phyloP scores from a whole-genome alignment of 2,888 invertebrate species.

The Malthinus seriepunctatus region DNA sequence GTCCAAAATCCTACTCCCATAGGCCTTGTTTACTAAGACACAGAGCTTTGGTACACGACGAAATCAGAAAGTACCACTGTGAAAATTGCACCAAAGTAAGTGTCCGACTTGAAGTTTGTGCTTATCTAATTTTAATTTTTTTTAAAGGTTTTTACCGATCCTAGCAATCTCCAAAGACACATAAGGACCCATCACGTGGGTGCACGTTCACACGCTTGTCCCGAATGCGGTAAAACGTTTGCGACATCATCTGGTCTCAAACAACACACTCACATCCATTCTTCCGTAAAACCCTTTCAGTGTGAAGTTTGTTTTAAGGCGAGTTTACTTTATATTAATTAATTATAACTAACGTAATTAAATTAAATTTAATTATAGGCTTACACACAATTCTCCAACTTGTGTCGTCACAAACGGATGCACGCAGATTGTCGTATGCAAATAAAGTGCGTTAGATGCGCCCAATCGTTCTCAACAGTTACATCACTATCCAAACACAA shows the following conservation, averaged over 20 bases:
- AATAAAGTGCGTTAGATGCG: conserved; percentile 93
- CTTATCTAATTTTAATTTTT: conserved; percentile 20
- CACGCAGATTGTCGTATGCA: conserved; percentile 94
- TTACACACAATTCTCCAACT: conserved; percentile 98
- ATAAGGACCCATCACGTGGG: conserved; percentile 95
- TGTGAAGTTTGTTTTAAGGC: conserved; percentile 96
- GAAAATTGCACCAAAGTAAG: conserved; percentile 88
- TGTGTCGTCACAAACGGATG: conserved; percentile 99
- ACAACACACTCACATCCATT: conserved; percentile 99
- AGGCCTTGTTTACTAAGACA: conserved; percentile 81
- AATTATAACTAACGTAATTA: background rate
- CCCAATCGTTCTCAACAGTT: conserved; percentile 88
- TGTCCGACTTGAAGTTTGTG: conserved; percentile 7
- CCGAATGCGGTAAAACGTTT: conserved; percentile 98
- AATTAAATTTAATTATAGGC: conserved; percentile 60
- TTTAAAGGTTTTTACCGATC: conserved; percentile 91
- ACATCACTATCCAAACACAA: conserved; percentile 95
- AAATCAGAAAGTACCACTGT: conserved; percentile 86
- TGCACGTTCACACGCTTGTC: conserved; percentile 94
- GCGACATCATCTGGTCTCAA: conserved; percentile 97
- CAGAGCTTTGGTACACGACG: conserved; percentile 78
- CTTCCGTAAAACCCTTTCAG: conserved; percentile 96
- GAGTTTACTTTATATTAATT: conserved; percentile 41
- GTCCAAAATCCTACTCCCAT: conserved; percentile 81
- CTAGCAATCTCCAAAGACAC: conserved; percentile 95